Evolutionary conservation across 2,888 invertebrate genomes (phyloP), one percentile per base, ranked within the genome.

Genomic region (Elgonia sp.): DNA sequence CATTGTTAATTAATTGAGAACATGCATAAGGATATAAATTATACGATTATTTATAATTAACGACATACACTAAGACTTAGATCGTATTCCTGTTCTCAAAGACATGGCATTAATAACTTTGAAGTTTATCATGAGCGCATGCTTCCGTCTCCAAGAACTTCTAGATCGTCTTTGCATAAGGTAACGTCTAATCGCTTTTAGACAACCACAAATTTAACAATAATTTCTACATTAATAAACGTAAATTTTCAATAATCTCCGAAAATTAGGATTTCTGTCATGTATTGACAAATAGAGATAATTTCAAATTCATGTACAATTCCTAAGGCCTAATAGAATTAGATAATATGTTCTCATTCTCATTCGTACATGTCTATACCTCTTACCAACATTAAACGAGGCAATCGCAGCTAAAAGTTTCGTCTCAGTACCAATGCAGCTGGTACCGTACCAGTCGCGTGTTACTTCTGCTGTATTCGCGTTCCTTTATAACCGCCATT

Each of bases 381-480:
- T 84, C 84, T 76, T 81, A 79, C 76, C 83, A 46, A 67, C 67
- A 81, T 60, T 86, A 80, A 82, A 89, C 86, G 79, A 79, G 76
- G 79, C 88, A 89, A 89, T 89, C 86, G 88, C 84, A 86, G 82
- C 88, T 75, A 86, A 88, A 87, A 89, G 85, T 88, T 88, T 87
- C 85, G 84, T 85, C 87, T 84, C 83, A 80, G 92, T 93, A 92
- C 91, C 92, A 91, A 92, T 93, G 92, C 92, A 93, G 92, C 92
- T 94, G 94, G 93, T 94, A 94, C 94, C 91, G 93, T 94, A 93
- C 93, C 93, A 94, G 93, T 94, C 93, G 93, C 93, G 94, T 93
- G 93, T 93, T 93, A 92, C 92, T 93, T 90, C 91, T 91, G 90
- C 92, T 89, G 65, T 65, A 83, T 84, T 90, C 88, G 42, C 85